Evolutionary conservation across 2,797 vertebrate genomes (phyloP).

Genomic region (Thunnus albacares): DNA sequence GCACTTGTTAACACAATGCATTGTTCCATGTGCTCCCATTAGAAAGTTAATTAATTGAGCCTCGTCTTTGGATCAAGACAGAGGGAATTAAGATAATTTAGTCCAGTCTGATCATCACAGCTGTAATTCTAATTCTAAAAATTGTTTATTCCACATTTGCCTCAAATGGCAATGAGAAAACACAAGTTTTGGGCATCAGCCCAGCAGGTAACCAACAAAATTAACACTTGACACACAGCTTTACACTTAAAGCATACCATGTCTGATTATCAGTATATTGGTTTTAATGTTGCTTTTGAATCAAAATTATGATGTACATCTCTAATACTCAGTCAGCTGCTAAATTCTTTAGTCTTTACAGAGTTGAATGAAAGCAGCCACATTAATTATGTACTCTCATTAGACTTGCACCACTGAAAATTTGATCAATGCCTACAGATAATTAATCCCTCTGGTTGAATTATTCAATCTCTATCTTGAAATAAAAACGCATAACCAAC

Average conservation of each 20-base stretch:
- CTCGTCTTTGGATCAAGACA: background rate
- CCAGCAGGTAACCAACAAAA: no score
- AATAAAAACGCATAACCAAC: background rate
- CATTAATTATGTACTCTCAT: conserved; percentile 4
- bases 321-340: background rate
- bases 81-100: background rate
- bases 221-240: no score
- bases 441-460: conserved; percentile 22
- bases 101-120: no score
- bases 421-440: background rate
- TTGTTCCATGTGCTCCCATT: background rate
- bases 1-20: background rate
- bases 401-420: background rate
- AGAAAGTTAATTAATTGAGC: background rate
- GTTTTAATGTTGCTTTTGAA: background rate
- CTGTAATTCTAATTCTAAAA: no score
- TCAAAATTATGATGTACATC: background rate
- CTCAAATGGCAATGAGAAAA: no score
- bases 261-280: background rate
- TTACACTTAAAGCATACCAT: no score
- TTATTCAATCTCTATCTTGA: background rate
- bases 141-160: background rate
- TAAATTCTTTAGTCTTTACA: background rate
- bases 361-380: background rate
- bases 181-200: no score